Evolutionary conservation across 2,888 invertebrate genomes (phyloP).

Genomic region (Dolichopus griseipennis): DNA sequence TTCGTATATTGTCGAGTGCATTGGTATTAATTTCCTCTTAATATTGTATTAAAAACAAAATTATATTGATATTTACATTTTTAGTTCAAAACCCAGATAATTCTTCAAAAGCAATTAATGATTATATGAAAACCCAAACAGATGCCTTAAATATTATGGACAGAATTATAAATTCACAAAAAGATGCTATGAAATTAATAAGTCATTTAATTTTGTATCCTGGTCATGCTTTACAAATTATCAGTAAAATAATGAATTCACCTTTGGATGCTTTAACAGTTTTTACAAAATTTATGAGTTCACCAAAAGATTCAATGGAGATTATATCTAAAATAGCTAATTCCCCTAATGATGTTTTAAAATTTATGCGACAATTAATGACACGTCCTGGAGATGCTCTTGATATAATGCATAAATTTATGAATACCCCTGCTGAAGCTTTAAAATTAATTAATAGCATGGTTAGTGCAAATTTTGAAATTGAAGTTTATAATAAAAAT

Average conservation of each 20-base stretch:
- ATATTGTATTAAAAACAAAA: conserved; percentile 32
- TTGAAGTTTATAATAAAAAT: conserved; percentile 19
- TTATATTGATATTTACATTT: neutral
- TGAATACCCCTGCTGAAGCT: conserved; percentile 42
- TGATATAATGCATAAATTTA: conserved; percentile 43
- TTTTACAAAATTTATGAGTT: conserved; percentile 44
- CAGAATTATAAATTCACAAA: conserved; percentile 39
- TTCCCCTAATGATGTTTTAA: conserved; percentile 42
- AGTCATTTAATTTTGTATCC: conserved; percentile 41
- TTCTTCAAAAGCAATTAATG: conserved; percentile 39
- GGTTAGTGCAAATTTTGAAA: conserved; percentile 29
- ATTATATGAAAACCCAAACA: conserved; percentile 38
- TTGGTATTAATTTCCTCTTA: conserved; percentile 26
- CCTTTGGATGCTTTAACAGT: conserved; percentile 43
- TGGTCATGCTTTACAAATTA: conserved; percentile 42
- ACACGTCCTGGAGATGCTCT: conserved; percentile 40
- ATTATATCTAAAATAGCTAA: conserved; percentile 42
- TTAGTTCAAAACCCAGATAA: conserved; percentile 37
- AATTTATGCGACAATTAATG: conserved; percentile 42
- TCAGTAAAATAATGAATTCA: conserved; percentile 44
- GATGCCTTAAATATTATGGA: conserved; percentile 37
- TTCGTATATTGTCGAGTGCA: conserved; percentile 18
- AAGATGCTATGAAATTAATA: conserved; percentile 40
- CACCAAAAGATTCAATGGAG: conserved; percentile 44
- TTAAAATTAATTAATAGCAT: conserved; percentile 40